Percentiles rank a stretch among this genome's conserved stretches.
Conservation (phyloP, 2,797 vertebrate genomes). For the Apogon hyalosoma region DNA sequence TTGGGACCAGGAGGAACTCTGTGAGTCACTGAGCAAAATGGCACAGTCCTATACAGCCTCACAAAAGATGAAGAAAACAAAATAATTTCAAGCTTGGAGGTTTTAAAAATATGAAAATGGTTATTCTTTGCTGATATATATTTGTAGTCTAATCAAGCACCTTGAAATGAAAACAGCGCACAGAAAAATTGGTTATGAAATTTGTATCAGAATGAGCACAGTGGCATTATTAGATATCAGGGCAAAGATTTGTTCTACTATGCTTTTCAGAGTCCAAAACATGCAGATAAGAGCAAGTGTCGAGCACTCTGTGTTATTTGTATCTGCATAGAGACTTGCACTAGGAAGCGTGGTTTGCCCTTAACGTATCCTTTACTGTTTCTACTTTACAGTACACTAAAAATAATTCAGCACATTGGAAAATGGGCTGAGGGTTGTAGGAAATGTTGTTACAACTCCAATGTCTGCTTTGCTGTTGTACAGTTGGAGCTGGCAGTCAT, state of each 20-base stretch:
- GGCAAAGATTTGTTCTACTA: constrained; percentile 4
- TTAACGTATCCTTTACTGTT: too few species aligned
- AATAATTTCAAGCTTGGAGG: background rate
- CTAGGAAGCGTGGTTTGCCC: too few species aligned
- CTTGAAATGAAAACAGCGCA: constrained; percentile 6
- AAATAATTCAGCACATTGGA: too few species aligned
- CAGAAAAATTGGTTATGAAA: background rate
- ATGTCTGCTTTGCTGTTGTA: too few species aligned
- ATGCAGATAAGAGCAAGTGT: too few species aligned
- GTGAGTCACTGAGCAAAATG: constrained; percentile 26
- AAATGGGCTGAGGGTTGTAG: too few species aligned
- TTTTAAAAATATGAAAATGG: background rate
- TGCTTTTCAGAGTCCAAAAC: background rate
- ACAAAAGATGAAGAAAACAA: background rate
- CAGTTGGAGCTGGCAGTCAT: background rate
- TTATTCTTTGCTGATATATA: background rate
- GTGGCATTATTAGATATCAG: background rate
- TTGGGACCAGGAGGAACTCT: constrained; percentile 13
- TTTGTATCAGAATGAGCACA: constrained; percentile 6
- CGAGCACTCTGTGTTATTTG: too few species aligned
- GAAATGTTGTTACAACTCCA: too few species aligned
- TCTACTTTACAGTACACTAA: too few species aligned
- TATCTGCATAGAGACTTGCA: too few species aligned
- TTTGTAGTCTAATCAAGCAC: background rate
- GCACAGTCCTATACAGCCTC: background rate